Evolutionary conservation across 2,888 invertebrate genomes (phyloP).

Genomic region (Harpagoxenus sublaevis): DNA sequence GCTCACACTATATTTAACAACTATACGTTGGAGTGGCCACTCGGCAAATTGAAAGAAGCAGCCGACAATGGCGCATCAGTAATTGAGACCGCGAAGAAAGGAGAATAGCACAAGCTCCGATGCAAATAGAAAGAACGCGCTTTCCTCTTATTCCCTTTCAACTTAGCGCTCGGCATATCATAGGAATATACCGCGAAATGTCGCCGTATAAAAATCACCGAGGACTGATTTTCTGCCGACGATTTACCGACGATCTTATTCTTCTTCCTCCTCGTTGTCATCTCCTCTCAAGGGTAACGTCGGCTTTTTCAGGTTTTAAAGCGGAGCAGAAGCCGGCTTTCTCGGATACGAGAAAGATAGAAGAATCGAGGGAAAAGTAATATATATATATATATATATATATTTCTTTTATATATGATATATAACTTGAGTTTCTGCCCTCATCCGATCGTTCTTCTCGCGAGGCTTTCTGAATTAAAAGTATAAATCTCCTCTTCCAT

Average conservation of each 20-base stretch:
- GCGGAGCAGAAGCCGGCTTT: constrained; percentile 30
- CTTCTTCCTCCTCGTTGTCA: constrained; percentile 40
- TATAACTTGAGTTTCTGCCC: constrained; percentile 9
- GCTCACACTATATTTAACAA: constrained; percentile 57
- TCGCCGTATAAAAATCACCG: constrained; percentile 54
- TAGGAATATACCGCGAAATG: constrained; percentile 50
- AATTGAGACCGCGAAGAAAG: constrained; percentile 62
- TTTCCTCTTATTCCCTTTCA: constrained; percentile 35
- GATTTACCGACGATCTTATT: constrained; percentile 58
- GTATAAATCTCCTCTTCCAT: constrained; percentile 16
- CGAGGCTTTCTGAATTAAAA: constrained; percentile 18
- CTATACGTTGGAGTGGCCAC: constrained; percentile 26
- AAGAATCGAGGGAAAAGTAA: constrained; percentile 37
- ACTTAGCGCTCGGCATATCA: constrained; percentile 30
- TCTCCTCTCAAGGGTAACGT: constrained; percentile 7
- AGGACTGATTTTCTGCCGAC: constrained; percentile 57
- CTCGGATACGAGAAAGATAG: constrained; percentile 32
- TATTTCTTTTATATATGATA: neutral
- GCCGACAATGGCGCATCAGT: constrained; percentile 63
- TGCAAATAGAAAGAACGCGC: constrained; percentile 60
- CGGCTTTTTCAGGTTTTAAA: constrained; percentile 40
- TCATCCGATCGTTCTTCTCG: neutral
- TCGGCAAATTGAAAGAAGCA: constrained; percentile 53
- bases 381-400: neutral
- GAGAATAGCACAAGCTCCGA: constrained; percentile 34